Conservation (phyloP, 2,797 vertebrate genomes). For the Cossypha dichroa region DNA sequence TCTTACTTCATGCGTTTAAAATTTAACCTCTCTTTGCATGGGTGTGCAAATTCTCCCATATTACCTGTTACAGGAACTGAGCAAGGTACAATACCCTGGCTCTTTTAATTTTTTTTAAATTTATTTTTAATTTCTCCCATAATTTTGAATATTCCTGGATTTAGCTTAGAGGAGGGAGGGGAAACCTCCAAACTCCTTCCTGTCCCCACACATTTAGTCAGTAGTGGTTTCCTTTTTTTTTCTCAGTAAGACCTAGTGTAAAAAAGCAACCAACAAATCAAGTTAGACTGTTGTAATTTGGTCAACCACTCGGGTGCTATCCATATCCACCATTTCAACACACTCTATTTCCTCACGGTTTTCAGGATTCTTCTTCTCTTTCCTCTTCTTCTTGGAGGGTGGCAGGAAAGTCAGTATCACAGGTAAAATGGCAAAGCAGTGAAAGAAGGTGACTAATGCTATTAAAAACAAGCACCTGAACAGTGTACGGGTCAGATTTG, state of each 20-base stretch:
- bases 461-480: constrained; percentile 99
- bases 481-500: constrained; percentile 96
- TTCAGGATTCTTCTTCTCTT: constrained; percentile 84
- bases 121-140: constrained; percentile 36
- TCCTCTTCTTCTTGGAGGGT: constrained; percentile 90
- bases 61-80: constrained; percentile 56
- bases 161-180: neutral
- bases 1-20: constrained; percentile 54
- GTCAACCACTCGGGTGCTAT: constrained; percentile 96
- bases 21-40: constrained; percentile 10
- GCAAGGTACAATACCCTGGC: constrained; percentile 18
- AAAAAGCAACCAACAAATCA: constrained; percentile 72
- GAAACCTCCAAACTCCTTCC: neutral
- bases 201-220: constrained; percentile 13
- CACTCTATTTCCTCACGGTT: constrained; percentile 94
- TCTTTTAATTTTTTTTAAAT: neutral
- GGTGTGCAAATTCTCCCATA: constrained; percentile 51
- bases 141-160: constrained; percentile 62
- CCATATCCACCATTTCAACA: constrained; percentile 97
- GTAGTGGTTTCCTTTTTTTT: constrained; percentile 18
- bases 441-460: constrained; percentile 95
- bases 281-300: constrained; percentile 97
- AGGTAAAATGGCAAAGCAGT: constrained; percentile 97
- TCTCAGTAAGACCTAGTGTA: constrained; percentile 77
- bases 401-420: constrained; percentile 98